phyloP scores from a whole-genome alignment of 2,888 invertebrate species.

The Chelonus formosanus region DNA sequence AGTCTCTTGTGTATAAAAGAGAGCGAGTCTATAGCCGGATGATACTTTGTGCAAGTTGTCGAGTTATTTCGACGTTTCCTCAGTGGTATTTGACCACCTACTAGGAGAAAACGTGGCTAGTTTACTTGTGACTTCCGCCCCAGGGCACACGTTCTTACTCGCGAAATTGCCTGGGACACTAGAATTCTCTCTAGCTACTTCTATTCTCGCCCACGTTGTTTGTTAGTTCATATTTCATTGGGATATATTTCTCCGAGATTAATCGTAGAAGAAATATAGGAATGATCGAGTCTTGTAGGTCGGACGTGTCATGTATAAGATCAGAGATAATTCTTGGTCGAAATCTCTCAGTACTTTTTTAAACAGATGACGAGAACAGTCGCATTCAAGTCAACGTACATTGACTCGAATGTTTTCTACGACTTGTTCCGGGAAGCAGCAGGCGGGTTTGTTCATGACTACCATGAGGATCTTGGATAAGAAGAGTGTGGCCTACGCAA shows the following conservation, averaged over 20 bases:
- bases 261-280: not conserved
- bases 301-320: slow-evolving; percentile 21
- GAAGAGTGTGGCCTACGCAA: slow-evolving; percentile 27
- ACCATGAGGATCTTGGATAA: slow-evolving; percentile 1
- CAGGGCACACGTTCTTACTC: slow-evolving; percentile 13
- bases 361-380: not conserved
- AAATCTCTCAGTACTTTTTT: slow-evolving; percentile 6
- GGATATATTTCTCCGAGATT: not conserved
- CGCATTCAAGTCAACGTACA: slow-evolving; percentile 1
- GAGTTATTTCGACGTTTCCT: slow-evolving; percentile 32
- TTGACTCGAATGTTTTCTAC: slow-evolving; percentile 11
- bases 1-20: too few relatives aligned
- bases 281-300: too few relatives aligned
- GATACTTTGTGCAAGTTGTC: slow-evolving; percentile 17
- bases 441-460: slow-evolving; percentile 14
- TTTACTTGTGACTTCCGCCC: slow-evolving; percentile 34
- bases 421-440: slow-evolving; percentile 15
- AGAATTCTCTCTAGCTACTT: not conserved
- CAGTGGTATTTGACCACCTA: slow-evolving; percentile 44
- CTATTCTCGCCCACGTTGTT: slow-evolving; percentile 27
- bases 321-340: slow-evolving; percentile 21
- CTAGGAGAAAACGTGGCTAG: slow-evolving; percentile 41
- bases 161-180: slow-evolving; percentile 12
- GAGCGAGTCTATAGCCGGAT: too few relatives aligned
- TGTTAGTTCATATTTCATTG: slow-evolving; percentile 20